These are phyloP conservation scores for Andrena minutula DNA, from an alignment of 2,888 invertebrate species.

Conservation along the genomic window DNA sequence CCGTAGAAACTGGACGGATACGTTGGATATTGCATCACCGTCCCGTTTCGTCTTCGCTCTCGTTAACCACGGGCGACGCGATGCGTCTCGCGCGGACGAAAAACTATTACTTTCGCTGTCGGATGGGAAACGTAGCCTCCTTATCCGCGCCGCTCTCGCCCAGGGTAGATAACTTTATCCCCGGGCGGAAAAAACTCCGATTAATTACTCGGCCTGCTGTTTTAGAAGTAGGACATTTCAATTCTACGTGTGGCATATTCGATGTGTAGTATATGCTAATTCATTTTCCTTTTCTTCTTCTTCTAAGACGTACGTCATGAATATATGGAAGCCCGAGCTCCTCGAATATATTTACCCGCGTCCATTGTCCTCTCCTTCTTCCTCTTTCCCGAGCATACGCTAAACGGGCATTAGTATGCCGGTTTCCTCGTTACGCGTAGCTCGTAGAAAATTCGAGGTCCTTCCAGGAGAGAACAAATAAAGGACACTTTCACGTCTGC, in stretches of 20 bases:
- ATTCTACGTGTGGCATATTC: not conserved
- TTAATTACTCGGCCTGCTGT: not conserved
- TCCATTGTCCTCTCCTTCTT: constrained; percentile 38
- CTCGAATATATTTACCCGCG: constrained; percentile 59
- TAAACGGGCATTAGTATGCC: constrained; percentile 51
- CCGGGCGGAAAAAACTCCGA: not conserved
- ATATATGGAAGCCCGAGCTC: constrained; percentile 60
- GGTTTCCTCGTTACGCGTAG: constrained; percentile 41
- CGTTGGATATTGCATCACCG: constrained; percentile 43
- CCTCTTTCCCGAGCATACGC: constrained; percentile 7
- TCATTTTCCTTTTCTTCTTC: constrained; percentile 42
- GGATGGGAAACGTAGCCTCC: not conserved
- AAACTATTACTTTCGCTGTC: not conserved
- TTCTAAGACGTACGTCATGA: constrained; percentile 57
- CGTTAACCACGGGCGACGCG: constrained; percentile 1
- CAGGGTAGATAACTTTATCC: not conserved
- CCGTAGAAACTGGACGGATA: constrained; percentile 23
- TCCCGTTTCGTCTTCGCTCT: constrained; percentile 18
- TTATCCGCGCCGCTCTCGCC: not conserved
- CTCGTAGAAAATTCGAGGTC: constrained; percentile 34
- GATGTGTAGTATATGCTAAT: constrained; percentile 62
- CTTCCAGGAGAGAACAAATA: not conserved
- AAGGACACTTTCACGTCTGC: constrained; percentile 17
- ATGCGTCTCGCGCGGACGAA: not conserved
- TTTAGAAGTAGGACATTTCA: not conserved